Base-by-base conservation (phyloP, 2,888 invertebrate species). In the Acrobasis repandana region DNA sequence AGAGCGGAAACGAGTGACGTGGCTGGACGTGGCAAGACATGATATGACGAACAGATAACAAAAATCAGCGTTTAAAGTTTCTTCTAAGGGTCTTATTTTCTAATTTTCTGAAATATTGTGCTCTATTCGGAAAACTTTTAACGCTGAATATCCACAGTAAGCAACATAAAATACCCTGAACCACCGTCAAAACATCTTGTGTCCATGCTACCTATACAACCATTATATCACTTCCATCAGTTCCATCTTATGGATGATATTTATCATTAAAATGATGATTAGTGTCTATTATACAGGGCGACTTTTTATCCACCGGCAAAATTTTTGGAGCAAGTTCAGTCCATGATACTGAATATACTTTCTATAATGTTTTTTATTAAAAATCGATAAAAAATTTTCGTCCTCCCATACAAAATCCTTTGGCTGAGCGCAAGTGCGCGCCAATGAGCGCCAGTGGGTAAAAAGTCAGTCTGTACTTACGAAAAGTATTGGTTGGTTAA, bases 1-100 rank as follows among this genome's bases (percentile, higher is more conserved):
- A 85, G 88, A 90, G 88, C 86, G 88, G 88, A 90, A 90, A 90
- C 86, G 85, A 81, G 87, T 90, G 90, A 86, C 88, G 85, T 85
- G 85, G 83, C 85, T 85, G 80, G 75, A 77, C 84, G 79, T 80
- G 86, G 82, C 82, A 75, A 76, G 77, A 83, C 73, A 81, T 84
- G 82, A 77, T 77, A 83, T 80, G 70, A 69, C 67, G 78, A 69
- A 74, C 62, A 71, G 61, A 52, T 67, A 63, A 58, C 36, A 34
- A 57, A 58, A 59, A 18, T 36, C 49, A 59, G 59, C 54, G 56
- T 34, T 49, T 8, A 60, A 64, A 16, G 46, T 60, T 46, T 20
- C 6, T n/a, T n/a, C 14, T 14, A 38, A 38, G 9, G 38, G 10
- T 38, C 1, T 38, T 38, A 36, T 2, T 2, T 36, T 11, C 9